Evolutionary conservation across 2,113 vertebrate genomes (phyloP).

Genomic region (Eulacestoma nigropectus): DNA sequence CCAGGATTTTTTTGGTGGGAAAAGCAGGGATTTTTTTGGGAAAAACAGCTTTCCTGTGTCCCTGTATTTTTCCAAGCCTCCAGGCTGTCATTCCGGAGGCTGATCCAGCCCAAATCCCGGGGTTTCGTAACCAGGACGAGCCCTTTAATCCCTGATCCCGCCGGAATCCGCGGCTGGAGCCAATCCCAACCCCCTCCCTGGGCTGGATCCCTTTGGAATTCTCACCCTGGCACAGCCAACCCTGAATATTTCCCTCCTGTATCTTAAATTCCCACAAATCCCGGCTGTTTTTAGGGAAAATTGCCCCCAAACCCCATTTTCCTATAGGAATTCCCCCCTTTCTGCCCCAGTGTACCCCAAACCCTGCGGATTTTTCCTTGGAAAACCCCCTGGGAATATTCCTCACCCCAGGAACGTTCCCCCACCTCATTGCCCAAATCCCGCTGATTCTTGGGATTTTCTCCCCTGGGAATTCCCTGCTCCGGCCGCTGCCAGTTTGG

Average conservation of each 20-base stretch:
- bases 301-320: background rate
- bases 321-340: background rate
- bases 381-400: background rate
- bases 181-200: background rate
- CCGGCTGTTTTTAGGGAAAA: fast-evolving
- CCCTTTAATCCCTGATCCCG: background rate
- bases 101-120: background rate
- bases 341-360: background rate
- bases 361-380: background rate
- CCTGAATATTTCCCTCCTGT: background rate
- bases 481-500: background rate
- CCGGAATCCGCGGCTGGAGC: background rate
- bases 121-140: background rate
- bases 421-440: background rate
- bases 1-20: fast-evolving
- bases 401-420: too few species aligned
- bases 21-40: background rate
- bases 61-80: background rate
- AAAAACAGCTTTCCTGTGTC: background rate
- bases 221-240: background rate
- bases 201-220: background rate
- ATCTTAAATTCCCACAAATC: background rate
- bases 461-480: background rate
- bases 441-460: background rate
- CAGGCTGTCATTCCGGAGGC: background rate